phyloP scores from a whole-genome alignment of 1,140 invertebrate species.

The Gyrodactylus salaris region DNA sequence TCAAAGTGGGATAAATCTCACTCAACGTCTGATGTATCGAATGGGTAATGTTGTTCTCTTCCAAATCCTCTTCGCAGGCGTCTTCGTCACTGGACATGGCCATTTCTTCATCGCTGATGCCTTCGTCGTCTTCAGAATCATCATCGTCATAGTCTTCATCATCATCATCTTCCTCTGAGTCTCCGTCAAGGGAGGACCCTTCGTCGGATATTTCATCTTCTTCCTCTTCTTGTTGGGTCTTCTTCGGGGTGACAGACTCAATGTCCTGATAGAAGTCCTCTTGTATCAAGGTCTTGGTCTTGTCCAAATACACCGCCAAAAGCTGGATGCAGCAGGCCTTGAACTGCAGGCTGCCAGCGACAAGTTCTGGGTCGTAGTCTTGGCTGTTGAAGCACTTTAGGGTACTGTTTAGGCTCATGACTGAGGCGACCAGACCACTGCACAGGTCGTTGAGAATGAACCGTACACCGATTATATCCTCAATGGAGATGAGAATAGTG shows the following conservation, averaged over 20 bases:
- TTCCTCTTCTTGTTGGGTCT: background rate
- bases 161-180: conserved; percentile 25
- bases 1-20: background rate
- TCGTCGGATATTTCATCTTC: background rate
- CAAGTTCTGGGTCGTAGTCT: background rate
- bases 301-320: conserved; percentile 25
- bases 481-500: conserved; percentile 49
- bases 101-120: background rate
- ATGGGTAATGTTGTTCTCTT: background rate
- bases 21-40: background rate
- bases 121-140: background rate
- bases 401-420: background rate
- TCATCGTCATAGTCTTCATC: conserved; percentile 11
- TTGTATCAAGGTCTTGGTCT: conserved; percentile 19
- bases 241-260: background rate
- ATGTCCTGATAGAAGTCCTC: background rate
- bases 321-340: conserved; percentile 48
- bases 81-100: background rate
- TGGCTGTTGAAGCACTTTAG: background rate
- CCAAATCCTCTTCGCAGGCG: background rate
- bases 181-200: background rate
- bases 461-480: conserved; percentile 42
- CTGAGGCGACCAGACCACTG: conserved; percentile 15
- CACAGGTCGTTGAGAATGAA: conserved; percentile 53
- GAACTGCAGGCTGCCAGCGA: conserved; percentile 17